Evolutionary conservation across 2,797 vertebrate species (phyloP).

Genomic region (Cephalopachus bancanus): DNA sequence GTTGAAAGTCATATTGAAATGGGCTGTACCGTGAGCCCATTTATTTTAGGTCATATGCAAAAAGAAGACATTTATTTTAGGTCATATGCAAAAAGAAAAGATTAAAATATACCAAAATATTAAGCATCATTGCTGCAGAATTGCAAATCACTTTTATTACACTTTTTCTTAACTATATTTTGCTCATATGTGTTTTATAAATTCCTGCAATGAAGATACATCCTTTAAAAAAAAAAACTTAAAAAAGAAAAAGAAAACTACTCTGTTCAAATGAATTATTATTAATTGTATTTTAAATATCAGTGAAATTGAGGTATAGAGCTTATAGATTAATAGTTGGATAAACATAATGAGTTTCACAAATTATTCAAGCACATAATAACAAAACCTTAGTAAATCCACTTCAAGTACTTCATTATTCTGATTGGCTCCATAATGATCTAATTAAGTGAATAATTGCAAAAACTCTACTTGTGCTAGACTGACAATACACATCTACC

Average conservation of each 20-base stretch:
- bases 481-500: neutral
- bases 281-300: conserved; percentile 16
- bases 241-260: neutral
- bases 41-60: conserved; percentile 33
- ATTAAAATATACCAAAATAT: conserved; percentile 31
- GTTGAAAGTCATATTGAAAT: neutral
- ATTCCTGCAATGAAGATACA: neutral
- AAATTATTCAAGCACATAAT: conserved; percentile 48
- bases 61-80: conserved; percentile 33
- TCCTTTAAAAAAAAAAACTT: conserved; percentile 31
- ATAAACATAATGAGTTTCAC: neutral
- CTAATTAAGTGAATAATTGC: conserved; percentile 54
- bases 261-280: neutral
- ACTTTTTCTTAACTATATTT: neutral
- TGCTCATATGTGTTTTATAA: conserved; percentile 30
- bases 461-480: neutral
- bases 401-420: conserved; percentile 51
- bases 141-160: neutral
- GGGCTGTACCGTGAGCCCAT: neutral
- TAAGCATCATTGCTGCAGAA: neutral
- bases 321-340: conserved; percentile 10
- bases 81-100: neutral
- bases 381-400: neutral
- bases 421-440: conserved; percentile 45
- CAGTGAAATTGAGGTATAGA: neutral